Conservation (phyloP, 2,113 vertebrate genomes). For the Phrynosoma platyrhinos region DNA sequence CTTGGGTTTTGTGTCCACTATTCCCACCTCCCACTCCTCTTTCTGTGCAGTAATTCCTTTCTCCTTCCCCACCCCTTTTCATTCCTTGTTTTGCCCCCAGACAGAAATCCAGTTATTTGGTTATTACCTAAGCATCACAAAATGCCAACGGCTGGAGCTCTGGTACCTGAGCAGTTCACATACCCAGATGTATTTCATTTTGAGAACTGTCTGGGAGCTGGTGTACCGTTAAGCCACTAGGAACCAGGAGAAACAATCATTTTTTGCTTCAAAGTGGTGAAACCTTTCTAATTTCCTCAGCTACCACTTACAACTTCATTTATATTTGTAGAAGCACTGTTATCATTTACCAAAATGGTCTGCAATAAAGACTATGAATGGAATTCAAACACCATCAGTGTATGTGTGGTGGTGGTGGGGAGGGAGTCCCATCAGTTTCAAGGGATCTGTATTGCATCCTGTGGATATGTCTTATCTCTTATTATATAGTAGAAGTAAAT, state of each 20-base stretch:
- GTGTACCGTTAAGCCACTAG: slow-evolving; percentile 35
- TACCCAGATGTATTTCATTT: slow-evolving; percentile 71
- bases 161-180: slow-evolving; percentile 67
- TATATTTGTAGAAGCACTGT: neutral
- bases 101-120: slow-evolving; percentile 63
- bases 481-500: neutral
- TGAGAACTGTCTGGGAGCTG: slow-evolving; percentile 56
- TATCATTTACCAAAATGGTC: neutral
- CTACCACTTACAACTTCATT: slow-evolving; percentile 25
- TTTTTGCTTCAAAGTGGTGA: slow-evolving; percentile 33
- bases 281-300: slow-evolving; percentile 39
- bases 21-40: slow-evolving; percentile 24
- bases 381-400: neutral
- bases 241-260: neutral
- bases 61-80: neutral
- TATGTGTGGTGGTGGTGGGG: neutral
- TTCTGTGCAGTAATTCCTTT: neutral
- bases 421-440: slow-evolving; percentile 3
- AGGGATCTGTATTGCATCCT: neutral
- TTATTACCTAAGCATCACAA: slow-evolving; percentile 71
- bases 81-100: slow-evolving; percentile 28
- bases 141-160: slow-evolving; percentile 68
- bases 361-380: slow-evolving; percentile 3
- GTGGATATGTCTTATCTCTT: neutral
- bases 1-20: slow-evolving; percentile 49